Conservation (phyloP, 2,797 vertebrate genomes). For the Eulemur mongoz region DNA sequence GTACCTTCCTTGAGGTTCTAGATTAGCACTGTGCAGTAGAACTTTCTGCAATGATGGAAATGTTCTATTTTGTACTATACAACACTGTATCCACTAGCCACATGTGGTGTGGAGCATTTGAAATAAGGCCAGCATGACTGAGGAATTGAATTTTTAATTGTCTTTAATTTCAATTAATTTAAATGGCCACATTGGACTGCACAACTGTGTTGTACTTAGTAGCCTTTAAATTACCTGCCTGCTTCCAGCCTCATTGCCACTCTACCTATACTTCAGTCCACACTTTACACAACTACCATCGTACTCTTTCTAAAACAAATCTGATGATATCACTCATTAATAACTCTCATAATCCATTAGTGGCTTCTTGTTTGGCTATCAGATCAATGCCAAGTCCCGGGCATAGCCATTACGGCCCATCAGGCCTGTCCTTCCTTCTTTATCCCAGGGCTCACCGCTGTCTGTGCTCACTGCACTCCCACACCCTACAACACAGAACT, state of each 20-base stretch:
- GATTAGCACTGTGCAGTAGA: not conserved
- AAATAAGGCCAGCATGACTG: not conserved
- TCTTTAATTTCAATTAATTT: not conserved
- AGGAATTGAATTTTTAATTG: not conserved
- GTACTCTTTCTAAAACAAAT: not conserved
- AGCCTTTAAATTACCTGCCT: not conserved
- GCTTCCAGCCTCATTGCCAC: not conserved
- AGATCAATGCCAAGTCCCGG: not conserved
- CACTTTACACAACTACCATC: not conserved
- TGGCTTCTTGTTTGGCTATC: not conserved
- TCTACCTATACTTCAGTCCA: not conserved
- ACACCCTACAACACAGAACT: not conserved
- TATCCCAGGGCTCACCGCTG: not conserved
- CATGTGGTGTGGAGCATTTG: not conserved
- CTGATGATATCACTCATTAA: not conserved
- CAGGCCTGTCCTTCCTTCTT: not conserved
- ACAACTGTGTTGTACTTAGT: not conserved
- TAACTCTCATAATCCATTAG: not conserved
- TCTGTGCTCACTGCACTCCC: not conserved
- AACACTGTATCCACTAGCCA: not conserved
- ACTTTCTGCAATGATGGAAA: not conserved
- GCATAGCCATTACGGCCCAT: not conserved
- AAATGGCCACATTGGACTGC: not conserved
- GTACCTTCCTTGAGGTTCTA: not conserved
- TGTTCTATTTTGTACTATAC: not conserved